Evolutionary conservation across 2,113 vertebrate species (phyloP), one percentile per base, ranked within the genome.

Genomic region (Emydura subglobosa): DNA sequence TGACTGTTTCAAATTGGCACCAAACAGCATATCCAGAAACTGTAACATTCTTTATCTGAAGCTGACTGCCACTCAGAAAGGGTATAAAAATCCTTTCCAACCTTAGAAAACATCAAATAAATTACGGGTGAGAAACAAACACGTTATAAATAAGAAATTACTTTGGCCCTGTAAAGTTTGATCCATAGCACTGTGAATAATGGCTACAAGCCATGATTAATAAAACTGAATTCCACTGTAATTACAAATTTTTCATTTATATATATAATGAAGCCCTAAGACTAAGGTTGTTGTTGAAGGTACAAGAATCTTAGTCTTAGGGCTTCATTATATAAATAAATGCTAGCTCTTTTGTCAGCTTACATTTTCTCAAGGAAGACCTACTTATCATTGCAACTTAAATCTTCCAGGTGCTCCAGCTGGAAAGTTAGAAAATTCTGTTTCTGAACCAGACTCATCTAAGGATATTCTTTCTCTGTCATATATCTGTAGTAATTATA

Each of bases 1-100:
- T 91, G 76, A 83, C 87, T 94, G 57, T 80, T 91, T 92, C 95
- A 97, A 96, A 96, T 92, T 94, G 94, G 42, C 94, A 76, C 97
- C 91, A 96, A 87, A 96, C 94, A 95, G 79, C 86, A 84, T 61
- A 94, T 14, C 44, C 4, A 57, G 85, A 85, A 97, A 95, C 91
- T 78, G 42, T 78, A 78, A 78, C 44, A 78, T 47, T 78, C 74
- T 78, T 78, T 78, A 78, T 78, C 22, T 92, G 49, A 85, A 87
- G 44, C 65, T 94, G 78, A 95, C 85, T 95, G 34, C 54, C 90
- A 72, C 88, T 94, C 95, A 86, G 25, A 86, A 87, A 91, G 61
- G 80, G 94, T 91, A 95, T 93, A 96, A 72, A 21, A 94, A 78
- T 39, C 44, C 42, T 94, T 65, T 86, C 78, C 83, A 92, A 80